A percentile compares a stretch with the other conserved stretches of the same genome.
Conservation (phyloP, 2,888 invertebrate species). For the Hemistola chrysoprasaria region DNA sequence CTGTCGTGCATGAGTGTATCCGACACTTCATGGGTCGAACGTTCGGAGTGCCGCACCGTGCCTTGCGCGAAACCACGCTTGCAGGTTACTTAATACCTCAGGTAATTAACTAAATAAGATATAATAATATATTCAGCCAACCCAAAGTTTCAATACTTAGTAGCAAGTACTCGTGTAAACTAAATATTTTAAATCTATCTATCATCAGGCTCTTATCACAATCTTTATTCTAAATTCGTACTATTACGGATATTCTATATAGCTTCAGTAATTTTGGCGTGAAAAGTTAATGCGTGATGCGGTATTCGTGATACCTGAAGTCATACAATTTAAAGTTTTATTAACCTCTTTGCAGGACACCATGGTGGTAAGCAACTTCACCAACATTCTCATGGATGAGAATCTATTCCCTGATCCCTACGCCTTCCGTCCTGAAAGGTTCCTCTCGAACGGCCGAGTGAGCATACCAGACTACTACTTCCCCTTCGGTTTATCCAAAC, state of each 20-base stretch:
- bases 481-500: constrained; percentile 90
- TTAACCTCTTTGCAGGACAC: constrained; percentile 82
- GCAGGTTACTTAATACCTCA: constrained; percentile 89
- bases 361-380: constrained; percentile 90
- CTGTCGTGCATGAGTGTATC: constrained; percentile 88
- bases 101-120: constrained; percentile 74
- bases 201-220: too few species aligned
- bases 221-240: too few species aligned
- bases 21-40: constrained; percentile 91
- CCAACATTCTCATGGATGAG: constrained; percentile 86
- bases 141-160: too few species aligned
- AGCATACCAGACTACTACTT: constrained; percentile 86
- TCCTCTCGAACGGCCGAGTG: constrained; percentile 84
- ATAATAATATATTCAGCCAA: too few species aligned
- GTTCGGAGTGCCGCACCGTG: constrained; percentile 91
- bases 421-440: constrained; percentile 89
- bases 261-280: too few species aligned
- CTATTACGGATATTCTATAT: too few species aligned
- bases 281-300: too few species aligned
- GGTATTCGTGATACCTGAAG: too few species aligned
- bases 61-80: constrained; percentile 86
- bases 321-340: too few species aligned
- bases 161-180: too few species aligned
- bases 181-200: too few species aligned
- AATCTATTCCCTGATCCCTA: constrained; percentile 86